phyloP scores from a whole-genome alignment of 2,888 invertebrate genomes.

The Polydesmus complanatus region DNA sequence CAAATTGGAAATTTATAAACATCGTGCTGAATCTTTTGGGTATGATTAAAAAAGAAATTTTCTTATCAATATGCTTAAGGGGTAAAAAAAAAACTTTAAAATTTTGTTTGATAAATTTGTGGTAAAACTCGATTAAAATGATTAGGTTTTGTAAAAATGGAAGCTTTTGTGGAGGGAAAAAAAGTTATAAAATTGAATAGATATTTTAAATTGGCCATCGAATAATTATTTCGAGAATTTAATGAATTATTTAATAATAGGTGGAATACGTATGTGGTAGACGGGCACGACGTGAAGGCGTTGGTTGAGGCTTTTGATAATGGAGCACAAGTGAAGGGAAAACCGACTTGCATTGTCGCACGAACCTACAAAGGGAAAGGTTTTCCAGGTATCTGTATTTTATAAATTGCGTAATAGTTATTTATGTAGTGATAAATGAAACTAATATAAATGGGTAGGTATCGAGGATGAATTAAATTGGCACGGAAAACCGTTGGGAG shows the following conservation, averaged over 20 bases:
- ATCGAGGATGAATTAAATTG: conserved; percentile 90
- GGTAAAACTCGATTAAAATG: too few species aligned
- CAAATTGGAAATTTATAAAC: conserved; percentile 71
- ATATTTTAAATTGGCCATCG: not conserved
- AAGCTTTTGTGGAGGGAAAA: too few species aligned
- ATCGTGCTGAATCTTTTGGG: conserved; percentile 77
- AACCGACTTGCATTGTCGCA: conserved; percentile 84
- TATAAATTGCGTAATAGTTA: conserved; percentile 16
- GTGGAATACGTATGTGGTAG: conserved; percentile 73
- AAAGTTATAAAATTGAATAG: too few species aligned
- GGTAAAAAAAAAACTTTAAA: not conserved
- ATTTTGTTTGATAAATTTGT: not conserved
- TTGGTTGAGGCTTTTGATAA: conserved; percentile 76
- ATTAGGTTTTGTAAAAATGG: too few species aligned
- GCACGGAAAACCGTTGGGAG: conserved; percentile 95
- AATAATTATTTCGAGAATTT: not conserved
- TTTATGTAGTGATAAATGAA: not conserved
- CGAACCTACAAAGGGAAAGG: conserved; percentile 90
- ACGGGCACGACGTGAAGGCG: conserved; percentile 90
- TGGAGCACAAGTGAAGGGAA: conserved; percentile 55
- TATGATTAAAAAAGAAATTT: conserved; percentile 26
- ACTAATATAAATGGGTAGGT: conserved; percentile 47
- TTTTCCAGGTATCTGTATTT: conserved; percentile 32
- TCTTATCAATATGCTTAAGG: not conserved
- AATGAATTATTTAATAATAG: conserved; percentile 8